Evolutionary conservation across 1,140 invertebrate species (phyloP).

Genomic region (Akabosia matsudoensis): DNA sequence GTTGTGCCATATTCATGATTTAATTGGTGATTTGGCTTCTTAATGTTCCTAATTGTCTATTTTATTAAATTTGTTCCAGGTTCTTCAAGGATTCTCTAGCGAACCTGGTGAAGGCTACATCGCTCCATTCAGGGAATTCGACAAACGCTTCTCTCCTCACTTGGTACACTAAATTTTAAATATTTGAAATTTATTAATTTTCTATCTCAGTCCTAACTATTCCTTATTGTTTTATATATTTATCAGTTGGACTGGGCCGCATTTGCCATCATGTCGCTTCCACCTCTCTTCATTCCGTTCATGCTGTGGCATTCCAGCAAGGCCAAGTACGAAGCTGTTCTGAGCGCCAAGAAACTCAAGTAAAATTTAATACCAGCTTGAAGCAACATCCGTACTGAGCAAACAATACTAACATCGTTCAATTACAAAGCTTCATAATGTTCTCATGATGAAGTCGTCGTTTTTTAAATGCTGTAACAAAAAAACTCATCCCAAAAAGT

Average conservation of each 20-base stretch:
- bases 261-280: constrained; percentile 93
- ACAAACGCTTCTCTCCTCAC: constrained; percentile 96
- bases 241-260: constrained; percentile 87
- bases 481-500: no score
- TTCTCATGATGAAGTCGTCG: no score
- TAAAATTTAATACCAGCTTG: constrained; percentile 18
- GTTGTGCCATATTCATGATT: not conserved
- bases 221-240: constrained; percentile 41
- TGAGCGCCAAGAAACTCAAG: constrained; percentile 40
- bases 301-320: constrained; percentile 91
- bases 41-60: constrained; percentile 15
- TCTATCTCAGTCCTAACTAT: not conserved
- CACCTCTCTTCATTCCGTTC: constrained; percentile 90
- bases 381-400: not conserved
- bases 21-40: not conserved
- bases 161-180: constrained; percentile 61
- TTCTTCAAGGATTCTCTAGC: constrained; percentile 83
- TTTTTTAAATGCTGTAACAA: no score
- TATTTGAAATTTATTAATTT: not conserved
- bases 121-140: constrained; percentile 91
- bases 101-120: constrained; percentile 96
- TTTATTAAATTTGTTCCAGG: constrained; percentile 53
- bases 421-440: no score
- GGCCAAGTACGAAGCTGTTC: constrained; percentile 76
- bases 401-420: no score